Evolutionary conservation across 2,797 vertebrate species (phyloP), one percentile per base, ranked within the genome.

Genomic region (Avahi laniger): DNA sequence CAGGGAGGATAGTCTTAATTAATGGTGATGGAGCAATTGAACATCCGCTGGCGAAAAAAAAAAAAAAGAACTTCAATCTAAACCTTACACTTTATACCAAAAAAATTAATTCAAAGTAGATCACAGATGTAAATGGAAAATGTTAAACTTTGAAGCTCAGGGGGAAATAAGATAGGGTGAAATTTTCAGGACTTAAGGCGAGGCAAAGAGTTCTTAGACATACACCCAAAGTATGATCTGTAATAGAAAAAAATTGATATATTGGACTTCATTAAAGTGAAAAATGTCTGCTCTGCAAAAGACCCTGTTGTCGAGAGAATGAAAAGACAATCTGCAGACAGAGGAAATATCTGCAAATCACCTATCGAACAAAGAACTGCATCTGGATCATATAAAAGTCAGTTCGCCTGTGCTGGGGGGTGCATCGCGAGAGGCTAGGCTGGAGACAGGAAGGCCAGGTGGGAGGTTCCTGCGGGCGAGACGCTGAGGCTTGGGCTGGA

Each of bases 91-190:
- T 24, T 76, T 59, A 65, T 38, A 61, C 35, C 17, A 67, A 67
- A 67, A 88, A 87, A 76, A 79, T 81, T 69, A 83, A 88, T 59
- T 69, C 72, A 89, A 84, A 80, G 84, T 84, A 43, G 41, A 92
- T 88, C 72, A 61, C 11, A 80, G 79, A 88, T 80, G 7, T 59
- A 88, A 88, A 91, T 35, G 78, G 70, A 72, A 81, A 89, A 67
- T 22, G 38, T 57, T 69, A 93, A 70, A 90, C 61, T 82, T 41
- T 46, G 52, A 91, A 65, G 43, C 54, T 78, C 38, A 1, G 12
- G 46, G 48, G 63, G 13, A 59, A 72, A 50, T 41, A 65, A 8
- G 41, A 3, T 13, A 17, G 41, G 2, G 65, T 70, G n/a, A 52
- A 7, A 28, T 59, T 57, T 67, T 65, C 12, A 63, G 24, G 52